Base-by-base conservation (phyloP, 2,113 vertebrate species). In the Corvus hawaiiensis region DNA sequence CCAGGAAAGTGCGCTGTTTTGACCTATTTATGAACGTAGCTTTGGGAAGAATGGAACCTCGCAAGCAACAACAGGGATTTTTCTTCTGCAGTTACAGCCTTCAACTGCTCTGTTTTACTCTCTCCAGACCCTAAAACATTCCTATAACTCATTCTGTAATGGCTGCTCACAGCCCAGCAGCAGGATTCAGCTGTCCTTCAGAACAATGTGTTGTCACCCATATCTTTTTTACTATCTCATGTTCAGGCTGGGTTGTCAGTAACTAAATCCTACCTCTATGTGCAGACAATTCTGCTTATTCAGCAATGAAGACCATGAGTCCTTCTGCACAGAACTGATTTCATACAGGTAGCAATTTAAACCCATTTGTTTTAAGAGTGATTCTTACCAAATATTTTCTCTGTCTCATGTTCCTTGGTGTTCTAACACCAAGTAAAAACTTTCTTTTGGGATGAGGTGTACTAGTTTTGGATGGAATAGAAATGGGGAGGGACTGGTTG, bases 191-290 rank as follows among this genome's bases (percentile, higher is more conserved):
- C 32, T 69, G 46, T 61, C 17, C 14, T 35, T 84, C 2, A 5
- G n/a, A 83, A 27, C 21, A 46, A 43, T 39, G 13, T 33, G 10
- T 32, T 51, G 27, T 39, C 52, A 30, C 12, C 14, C 1, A 0
- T 37, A 4, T 41, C n/a, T 37, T 62, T 83, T 78, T 64, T 1
- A 16, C n/a, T 17, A 0, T 54, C n/a, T 74, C 0, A 0, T 24
- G 8, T 28, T 21, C 30, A 6, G 9, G 66, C 24, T 84, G 56
- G 30, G 8, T 5, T 92, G 37, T 52, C 76, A 67, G 24, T 59
- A 37, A 26, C 19, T 69, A 46, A 87, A 49, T 49, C 7, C 5
- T 21, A 7, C 35, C 21, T 41, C 9, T 3, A 2, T 5, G 12
- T 39, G 6, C 27, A 7, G 13, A 9, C 7, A 39, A 7, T 62